Conservation (phyloP, 2,888 invertebrate genomes). For the Scaptomyza reducta region DNA sequence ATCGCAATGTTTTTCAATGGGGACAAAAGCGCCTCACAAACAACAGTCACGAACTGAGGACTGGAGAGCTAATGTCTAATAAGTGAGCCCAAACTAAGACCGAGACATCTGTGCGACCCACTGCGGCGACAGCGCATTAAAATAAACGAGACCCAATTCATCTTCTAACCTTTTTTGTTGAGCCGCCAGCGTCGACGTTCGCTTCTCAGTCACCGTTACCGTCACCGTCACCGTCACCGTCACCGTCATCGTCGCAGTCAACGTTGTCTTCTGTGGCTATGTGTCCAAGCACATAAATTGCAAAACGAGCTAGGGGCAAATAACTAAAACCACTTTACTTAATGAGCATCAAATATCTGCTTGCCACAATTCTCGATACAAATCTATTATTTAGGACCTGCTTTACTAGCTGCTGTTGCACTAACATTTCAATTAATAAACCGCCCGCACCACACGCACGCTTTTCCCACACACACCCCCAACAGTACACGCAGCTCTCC, state of each 20-base stretch:
- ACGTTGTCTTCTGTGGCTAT: constrained; percentile 14
- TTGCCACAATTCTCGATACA: constrained; percentile 78
- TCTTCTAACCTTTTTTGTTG: constrained; percentile 75
- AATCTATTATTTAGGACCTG: constrained; percentile 80
- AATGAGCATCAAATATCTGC: constrained; percentile 83
- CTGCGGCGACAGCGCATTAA: constrained; percentile 82
- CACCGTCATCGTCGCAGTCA: not conserved
- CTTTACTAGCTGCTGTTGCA: constrained; percentile 60
- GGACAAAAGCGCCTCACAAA: constrained; percentile 63
- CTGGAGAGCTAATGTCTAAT: constrained; percentile 68
- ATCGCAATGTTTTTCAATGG: constrained; percentile 45
- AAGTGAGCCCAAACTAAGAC: constrained; percentile 42
- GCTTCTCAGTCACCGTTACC: constrained; percentile 8
- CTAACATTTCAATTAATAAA: constrained; percentile 73
- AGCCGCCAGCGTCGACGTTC: constrained; percentile 38
- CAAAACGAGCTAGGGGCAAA: constrained; percentile 45
- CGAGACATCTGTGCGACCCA: constrained; percentile 73
- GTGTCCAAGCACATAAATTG: constrained; percentile 59
- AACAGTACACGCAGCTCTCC: constrained; percentile 38
- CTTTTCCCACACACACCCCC: constrained; percentile 4
- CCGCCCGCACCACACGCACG: constrained; percentile 58
- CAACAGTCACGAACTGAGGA: constrained; percentile 65
- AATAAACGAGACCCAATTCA: constrained; percentile 82
- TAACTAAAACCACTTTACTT: constrained; percentile 82
- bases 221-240: constrained; percentile 1